Evolutionary conservation across 2,113 vertebrate genomes (phyloP).

Genomic region (Clarias magur): DNA sequence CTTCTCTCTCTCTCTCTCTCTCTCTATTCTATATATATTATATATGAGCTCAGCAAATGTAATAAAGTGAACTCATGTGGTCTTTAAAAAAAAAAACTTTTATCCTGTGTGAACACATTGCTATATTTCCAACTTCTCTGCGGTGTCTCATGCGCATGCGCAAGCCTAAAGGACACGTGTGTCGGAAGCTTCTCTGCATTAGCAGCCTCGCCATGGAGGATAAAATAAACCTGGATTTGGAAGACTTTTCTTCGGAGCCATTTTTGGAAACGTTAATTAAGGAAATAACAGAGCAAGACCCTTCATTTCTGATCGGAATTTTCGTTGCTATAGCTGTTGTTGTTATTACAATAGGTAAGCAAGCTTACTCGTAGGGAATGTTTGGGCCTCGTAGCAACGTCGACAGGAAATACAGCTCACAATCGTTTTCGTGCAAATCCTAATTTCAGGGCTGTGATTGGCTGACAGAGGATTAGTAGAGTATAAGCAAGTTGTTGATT

Average conservation of each 20-base stretch:
- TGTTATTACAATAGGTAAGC: constrained; percentile 71
- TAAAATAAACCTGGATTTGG: constrained; percentile 46
- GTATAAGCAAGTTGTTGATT: background rate
- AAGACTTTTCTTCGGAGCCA: constrained; percentile 60
- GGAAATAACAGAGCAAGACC: constrained; percentile 69
- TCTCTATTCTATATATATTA: too few relatives aligned
- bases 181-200: background rate
- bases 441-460: background rate
- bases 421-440: background rate
- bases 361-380: background rate
- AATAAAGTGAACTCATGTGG: too few relatives aligned
- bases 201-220: constrained; percentile 58
- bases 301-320: constrained; percentile 62
- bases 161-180: constrained; percentile 1
- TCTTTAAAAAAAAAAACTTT: too few relatives aligned
- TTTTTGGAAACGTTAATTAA: constrained; percentile 61
- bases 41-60: too few relatives aligned
- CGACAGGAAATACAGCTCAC: background rate
- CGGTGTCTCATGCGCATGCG: constrained; percentile 20
- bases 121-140: too few relatives aligned
- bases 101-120: too few relatives aligned
- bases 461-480: background rate
- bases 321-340: constrained; percentile 69
- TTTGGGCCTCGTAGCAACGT: background rate
- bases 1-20: too few relatives aligned